These are phyloP conservation scores for Entomobrya multifasciata DNA, from an alignment of 2,888 invertebrate species.

Conservation along the genomic window DNA sequence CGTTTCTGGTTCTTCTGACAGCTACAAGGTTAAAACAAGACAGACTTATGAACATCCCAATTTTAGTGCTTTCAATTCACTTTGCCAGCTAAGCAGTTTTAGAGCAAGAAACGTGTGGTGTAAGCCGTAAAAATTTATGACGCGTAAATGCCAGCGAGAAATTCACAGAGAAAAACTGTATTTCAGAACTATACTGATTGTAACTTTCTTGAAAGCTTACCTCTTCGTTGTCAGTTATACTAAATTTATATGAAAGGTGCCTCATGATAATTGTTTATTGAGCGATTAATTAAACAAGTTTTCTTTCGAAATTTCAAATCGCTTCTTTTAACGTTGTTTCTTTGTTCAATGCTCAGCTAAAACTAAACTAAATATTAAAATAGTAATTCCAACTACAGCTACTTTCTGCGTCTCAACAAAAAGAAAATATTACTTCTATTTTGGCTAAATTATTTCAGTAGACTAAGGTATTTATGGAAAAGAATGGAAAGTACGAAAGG, in stretches of 20 bases:
- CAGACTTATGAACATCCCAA: no score
- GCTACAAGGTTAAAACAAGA: conserved; percentile 20
- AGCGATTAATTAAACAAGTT: not conserved
- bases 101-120: not conserved
- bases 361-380: no score
- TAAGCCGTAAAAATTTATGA: not conserved
- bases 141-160: not conserved
- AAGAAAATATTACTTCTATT: no score
- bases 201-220: not conserved
- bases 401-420: no score
- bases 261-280: not conserved
- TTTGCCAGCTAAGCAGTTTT: not conserved
- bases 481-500: no score
- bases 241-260: conserved; percentile 21
- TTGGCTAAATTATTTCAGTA: no score
- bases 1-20: conserved; percentile 62
- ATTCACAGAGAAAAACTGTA: not conserved
- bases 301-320: not conserved
- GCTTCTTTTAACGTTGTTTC: not conserved
- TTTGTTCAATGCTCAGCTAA: not conserved
- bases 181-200: not conserved
- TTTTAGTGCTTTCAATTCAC: no score
- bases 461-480: no score
- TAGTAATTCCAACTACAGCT: no score
- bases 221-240: not conserved